A percentile compares a stretch with the other conserved stretches of the same genome.
phyloP scores from a whole-genome alignment of 2,113 vertebrate species.

The Hyaena hyaena region DNA sequence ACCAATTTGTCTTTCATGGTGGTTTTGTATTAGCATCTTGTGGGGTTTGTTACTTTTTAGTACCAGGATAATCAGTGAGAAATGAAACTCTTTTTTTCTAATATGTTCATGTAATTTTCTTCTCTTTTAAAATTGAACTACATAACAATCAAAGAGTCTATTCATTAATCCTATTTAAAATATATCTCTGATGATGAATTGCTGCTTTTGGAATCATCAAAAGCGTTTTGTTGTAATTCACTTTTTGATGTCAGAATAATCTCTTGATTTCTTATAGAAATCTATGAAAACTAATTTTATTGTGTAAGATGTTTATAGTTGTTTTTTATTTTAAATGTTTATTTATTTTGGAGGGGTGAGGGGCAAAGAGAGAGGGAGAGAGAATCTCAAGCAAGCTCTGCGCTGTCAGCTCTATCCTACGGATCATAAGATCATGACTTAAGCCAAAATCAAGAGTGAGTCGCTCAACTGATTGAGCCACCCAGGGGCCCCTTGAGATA shows the following conservation, averaged over 20 bases:
- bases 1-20: background rate
- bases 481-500: no score
- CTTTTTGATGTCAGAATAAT: background rate
- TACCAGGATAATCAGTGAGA: background rate
- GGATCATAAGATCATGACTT: no score
- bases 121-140: slow-evolving; percentile 38
- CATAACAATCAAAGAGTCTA: background rate
- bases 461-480: no score
- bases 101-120: background rate
- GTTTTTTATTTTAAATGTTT: no score
- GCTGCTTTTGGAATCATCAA: background rate
- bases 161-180: background rate
- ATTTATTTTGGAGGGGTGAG: no score
- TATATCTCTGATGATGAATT: slow-evolving; percentile 1
- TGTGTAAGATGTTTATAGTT: background rate
- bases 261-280: slow-evolving; percentile 10
- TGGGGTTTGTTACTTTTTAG: slow-evolving; percentile 33
- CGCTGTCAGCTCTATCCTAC: no score
- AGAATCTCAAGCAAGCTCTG: no score
- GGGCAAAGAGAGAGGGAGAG: no score
- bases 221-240: background rate
- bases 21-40: background rate
- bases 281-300: background rate
- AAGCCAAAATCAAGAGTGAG: no score
- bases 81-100: background rate